These are phyloP conservation scores for Eublepharis macularius DNA, from an alignment of 2,113 vertebrate species.

Conservation along the genomic window DNA sequence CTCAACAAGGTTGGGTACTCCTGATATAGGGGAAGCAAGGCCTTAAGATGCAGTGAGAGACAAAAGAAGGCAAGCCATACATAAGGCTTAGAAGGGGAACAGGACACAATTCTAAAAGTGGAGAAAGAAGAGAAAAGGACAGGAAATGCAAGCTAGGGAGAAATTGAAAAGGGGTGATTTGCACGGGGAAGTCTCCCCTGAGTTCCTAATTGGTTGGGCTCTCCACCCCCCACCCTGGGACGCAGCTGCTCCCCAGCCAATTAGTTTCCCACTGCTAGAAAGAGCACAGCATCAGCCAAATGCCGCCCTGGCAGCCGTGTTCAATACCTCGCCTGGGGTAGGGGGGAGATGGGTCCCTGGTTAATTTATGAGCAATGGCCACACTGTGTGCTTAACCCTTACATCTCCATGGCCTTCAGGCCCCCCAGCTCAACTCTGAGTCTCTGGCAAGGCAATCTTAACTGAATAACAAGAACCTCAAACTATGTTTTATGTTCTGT, in stretches of 20 bases:
- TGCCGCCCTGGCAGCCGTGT: neutral
- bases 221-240: neutral
- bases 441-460: too few relatives aligned
- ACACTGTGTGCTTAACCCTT: accelerated
- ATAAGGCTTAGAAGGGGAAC: conserved; percentile 24
- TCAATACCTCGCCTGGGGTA: neutral
- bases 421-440: neutral
- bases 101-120: neutral
- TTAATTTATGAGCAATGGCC: neutral
- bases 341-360: neutral
- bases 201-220: conserved; percentile 10
- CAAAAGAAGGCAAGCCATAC: neutral
- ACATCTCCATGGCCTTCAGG: neutral
- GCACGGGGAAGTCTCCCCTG: neutral
- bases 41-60: too few relatives aligned
- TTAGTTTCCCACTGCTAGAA: accelerated
- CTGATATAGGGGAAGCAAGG: conserved; percentile 7
- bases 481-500: too few relatives aligned
- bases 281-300: neutral
- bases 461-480: too few relatives aligned
- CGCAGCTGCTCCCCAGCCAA: neutral
- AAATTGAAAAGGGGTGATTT: conserved; percentile 25
- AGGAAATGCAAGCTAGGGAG: neutral
- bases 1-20: neutral
- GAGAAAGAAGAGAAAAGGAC: conserved; percentile 29